These are phyloP conservation scores for Unio pictorum DNA, from an alignment of 2,888 invertebrate species.

Conservation along the genomic window DNA sequence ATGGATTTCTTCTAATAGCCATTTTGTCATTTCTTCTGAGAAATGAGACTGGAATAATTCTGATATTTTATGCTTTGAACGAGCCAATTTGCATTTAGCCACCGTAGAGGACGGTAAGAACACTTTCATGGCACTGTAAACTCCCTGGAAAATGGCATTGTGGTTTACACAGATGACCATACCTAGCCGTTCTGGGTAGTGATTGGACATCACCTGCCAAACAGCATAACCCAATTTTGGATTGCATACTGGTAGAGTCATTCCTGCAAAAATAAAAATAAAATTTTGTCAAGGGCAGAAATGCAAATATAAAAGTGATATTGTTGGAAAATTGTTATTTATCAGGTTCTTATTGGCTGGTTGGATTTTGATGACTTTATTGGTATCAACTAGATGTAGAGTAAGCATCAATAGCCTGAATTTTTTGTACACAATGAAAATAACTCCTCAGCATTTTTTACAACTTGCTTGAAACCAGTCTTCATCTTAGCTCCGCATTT, in stretches of 20 bases:
- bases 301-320: neutral
- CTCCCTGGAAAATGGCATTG: constrained; percentile 65
- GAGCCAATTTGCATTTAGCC: constrained; percentile 60
- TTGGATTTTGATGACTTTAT: no score
- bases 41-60: constrained; percentile 58
- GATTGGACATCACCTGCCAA: constrained; percentile 61
- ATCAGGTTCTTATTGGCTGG: no score
- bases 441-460: no score
- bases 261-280: constrained; percentile 48
- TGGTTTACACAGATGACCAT: constrained; percentile 66
- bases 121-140: constrained; percentile 67
- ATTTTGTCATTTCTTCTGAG: constrained; percentile 57
- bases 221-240: constrained; percentile 65
- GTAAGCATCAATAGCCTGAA: no score
- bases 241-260: constrained; percentile 65
- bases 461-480: no score
- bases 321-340: no score
- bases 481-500: no score
- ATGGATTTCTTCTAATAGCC: constrained; percentile 65
- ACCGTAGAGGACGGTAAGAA: constrained; percentile 64
- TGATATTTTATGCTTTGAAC: constrained; percentile 58
- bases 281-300: neutral
- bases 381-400: no score
- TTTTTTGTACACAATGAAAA: no score
- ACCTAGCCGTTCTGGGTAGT: constrained; percentile 70